Evolutionary conservation across 2,797 vertebrate species (phyloP), one percentile per base, ranked within the genome.

Genomic region (Ataeniobius toweri): DNA sequence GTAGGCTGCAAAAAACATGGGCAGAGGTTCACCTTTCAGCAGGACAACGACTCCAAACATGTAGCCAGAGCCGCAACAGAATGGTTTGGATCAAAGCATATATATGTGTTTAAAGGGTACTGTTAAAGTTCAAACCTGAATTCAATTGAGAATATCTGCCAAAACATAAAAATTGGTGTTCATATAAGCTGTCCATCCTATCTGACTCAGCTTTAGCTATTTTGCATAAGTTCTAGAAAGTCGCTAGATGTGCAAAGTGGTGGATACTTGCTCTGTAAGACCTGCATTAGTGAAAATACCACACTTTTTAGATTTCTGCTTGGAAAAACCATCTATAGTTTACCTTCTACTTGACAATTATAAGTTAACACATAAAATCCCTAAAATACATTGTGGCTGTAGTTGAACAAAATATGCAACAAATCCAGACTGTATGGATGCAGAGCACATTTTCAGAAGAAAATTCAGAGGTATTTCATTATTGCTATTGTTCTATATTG

Each of bases 401-500:
- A 56, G 2, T 3, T 9, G 8, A 9, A 56, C 8, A 56, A 56
- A 56, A 24, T n/a, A 3, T 22, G 6, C 8, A 2, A 9, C 3
- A 56, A n/a, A 56, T n/a, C 8, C 8, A 56, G 26, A 28, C 46
- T 51, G 24, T 55, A 20, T 22, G 6, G 41, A 1, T 2, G 46
- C 68, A 16, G 61, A 26, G 16, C 22, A 6, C 6, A 53, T 48
- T 73, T 39, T 58, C n/a, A 72, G 3, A 69, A 36, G 31, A 1
- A 71, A 68, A 76, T 71, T 71, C 61, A 73, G 26, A 51, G 24
- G 3, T 1, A 50, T 68, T 48, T 41, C 61, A 51, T 70, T 61
- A 75, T 39, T 80, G 26, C 58, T 80, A 56, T 69, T 22, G 16
- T 74, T 79, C 44, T 16, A 55, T 70, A 44, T 0, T 1, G 50